phyloP scores from a whole-genome alignment of 2,797 vertebrate species.

The Sternarchorhynchus goeldii region DNA sequence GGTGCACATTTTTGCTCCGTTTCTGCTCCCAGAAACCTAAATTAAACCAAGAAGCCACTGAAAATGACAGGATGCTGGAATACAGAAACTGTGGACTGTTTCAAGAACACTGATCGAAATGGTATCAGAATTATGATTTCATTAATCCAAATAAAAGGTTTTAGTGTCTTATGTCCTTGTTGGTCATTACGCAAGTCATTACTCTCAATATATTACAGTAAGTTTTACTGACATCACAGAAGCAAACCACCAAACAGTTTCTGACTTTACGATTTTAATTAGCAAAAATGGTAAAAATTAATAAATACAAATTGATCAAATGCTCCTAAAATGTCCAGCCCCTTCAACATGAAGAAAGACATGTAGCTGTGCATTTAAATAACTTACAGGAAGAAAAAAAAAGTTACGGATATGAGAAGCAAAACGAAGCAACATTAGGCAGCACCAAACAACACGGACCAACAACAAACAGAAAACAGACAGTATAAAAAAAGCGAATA shows the following conservation, averaged over 20 bases:
- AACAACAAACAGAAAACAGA: constrained; percentile 60
- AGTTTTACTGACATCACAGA: background rate
- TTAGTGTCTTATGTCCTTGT: background rate
- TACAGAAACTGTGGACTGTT: no score
- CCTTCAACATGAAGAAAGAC: constrained; percentile 77
- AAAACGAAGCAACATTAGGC: constrained; percentile 68
- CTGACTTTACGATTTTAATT: constrained; percentile 85
- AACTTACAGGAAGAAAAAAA: constrained; percentile 72
- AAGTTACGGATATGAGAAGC: constrained; percentile 74
- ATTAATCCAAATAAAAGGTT: no score
- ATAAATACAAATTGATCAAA: constrained; percentile 93
- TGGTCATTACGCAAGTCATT: background rate
- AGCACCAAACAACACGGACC: constrained; percentile 70
- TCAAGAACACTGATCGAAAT: no score
- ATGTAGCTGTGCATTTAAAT: constrained; percentile 82
- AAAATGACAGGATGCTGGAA: no score
- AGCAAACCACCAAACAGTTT: constrained; percentile 7
- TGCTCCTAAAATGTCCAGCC: constrained; percentile 77
- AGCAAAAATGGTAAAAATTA: constrained; percentile 91
- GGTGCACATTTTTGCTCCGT: no score
- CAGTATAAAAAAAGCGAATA: constrained; percentile 58
- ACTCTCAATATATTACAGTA: no score
- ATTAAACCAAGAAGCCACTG: no score
- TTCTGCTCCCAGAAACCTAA: no score
- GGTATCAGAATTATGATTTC: no score